phyloP scores from a whole-genome alignment of 2,113 vertebrate species.

The Greenwoodochromis staneri region DNA sequence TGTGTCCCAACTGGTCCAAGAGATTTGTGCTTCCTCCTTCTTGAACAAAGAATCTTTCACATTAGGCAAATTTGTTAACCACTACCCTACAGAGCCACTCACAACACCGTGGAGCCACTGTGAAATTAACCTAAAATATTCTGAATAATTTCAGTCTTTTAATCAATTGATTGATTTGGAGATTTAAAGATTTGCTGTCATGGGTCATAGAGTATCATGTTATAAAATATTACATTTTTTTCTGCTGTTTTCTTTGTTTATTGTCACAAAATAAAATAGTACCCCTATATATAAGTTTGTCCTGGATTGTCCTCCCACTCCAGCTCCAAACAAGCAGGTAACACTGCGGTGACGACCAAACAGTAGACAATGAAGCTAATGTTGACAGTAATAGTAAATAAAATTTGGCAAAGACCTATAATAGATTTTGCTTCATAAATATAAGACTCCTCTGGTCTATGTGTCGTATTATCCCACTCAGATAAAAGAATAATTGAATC shows the following conservation, averaged over 20 bases:
- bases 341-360: fast-evolving
- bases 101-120: background rate
- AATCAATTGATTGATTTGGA: background rate
- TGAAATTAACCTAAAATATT: background rate
- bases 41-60: background rate
- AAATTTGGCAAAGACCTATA: background rate
- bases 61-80: background rate
- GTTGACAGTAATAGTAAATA: no score
- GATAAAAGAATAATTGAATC: background rate
- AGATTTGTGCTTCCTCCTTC: background rate
- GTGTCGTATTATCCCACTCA: background rate
- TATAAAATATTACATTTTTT: background rate
- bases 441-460: background rate
- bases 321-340: background rate
- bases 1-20: background rate
- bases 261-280: background rate
- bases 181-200: background rate
- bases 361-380: background rate
- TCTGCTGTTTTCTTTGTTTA: background rate
- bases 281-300: background rate
- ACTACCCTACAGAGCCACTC: background rate
- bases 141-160: background rate
- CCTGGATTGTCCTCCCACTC: background rate
- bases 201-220: background rate
- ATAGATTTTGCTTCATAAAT: background rate